Base-by-base conservation (phyloP, 1,140 invertebrate species). In the Trichogramma pretiosum region DNA sequence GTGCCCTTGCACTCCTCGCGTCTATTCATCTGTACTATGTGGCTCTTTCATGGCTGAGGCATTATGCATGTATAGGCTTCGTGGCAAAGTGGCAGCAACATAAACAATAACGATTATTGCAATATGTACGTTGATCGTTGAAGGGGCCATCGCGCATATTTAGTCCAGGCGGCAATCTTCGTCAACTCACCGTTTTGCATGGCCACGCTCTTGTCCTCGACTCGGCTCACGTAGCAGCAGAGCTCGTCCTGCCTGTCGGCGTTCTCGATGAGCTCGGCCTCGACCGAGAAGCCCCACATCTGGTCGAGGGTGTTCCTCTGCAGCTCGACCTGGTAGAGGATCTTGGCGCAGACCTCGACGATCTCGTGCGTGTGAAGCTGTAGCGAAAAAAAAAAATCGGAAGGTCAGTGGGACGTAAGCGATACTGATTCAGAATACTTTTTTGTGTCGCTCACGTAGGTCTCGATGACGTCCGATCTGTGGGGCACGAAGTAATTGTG, bases 251-350 rank as follows among this genome's bases (percentile, higher is more conserved):
- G 93, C 35, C 89, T 75, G 65, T 97, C 93, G 13, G 87, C 83
- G 71, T 96, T 95, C 70, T 96, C 93, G 46, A 94, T 92, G 37
- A 97, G 76, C 70, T 97, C 93, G 3, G 93, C 93, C 68, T 98
- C 94, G 19, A 97, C 92, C 46, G 89, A 92, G 72, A 98, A 94
- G 48, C 94, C 94, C 87, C 93, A 97, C 87, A 93, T 92, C 67
- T 93, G 89, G 58, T 94, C 91, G 53, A 93, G 74, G 11, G 86
- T 88, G 43, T 79, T 84, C 46, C 91, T 77, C 48, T 89, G 85
- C 57, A 98, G 75, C 68, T 97, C 92, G 48, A 97, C 88, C 80
- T 96, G 93, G 72, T 96, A 97, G 47, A 97, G 76, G 59, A 94
- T 89, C 74, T 98, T 98, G 54, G 90, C 89, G 72, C 93, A 95